Evolutionary conservation across 2,888 invertebrate genomes (phyloP), one percentile per base, ranked within the genome.

Genomic region (Odontocolon sp.): DNA sequence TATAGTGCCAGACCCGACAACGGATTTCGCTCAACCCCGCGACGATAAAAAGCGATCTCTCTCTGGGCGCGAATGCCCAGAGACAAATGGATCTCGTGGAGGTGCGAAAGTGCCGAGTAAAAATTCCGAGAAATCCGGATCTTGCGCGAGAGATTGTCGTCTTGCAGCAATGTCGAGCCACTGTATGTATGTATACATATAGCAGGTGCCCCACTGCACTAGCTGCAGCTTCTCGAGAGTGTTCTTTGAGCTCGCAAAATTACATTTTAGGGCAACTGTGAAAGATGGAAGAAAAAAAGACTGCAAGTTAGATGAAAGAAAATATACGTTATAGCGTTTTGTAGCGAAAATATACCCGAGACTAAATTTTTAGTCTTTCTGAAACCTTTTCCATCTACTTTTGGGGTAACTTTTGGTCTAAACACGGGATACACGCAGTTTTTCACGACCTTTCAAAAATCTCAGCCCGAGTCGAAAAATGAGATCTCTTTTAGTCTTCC

Each of bases 31-130:
- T 45, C 68, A 47, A 71, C 42, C 47, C 45, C 61, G 66, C 71
- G 57, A 61, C 67, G 76, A 71, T 67, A 71, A 76, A 76, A 67
- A 76, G 47, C 59, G 61, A 76, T 66, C 52, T 76, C 54, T 66
- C 70, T 45, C 66, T 31, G 56, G 47, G 54, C 52, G 61, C 31
- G 50, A 71, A 52, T 42, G 45, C 31, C 61, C 70, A 31, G 59
- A 71, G 71, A 76, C 76, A 76, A 76, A 76, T 76, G 76, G 61
- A 56, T 67, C 66, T 52, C 67, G 71, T 33, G 56, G 54, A 52
- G 66, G 56, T 23, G 40, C 36, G 23, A 71, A n/a, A 71, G 71
- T 67, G 56, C 61, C 52, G 47, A 67, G 70, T 76, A 76, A 76
- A 76, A 76, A 76, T 76, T 76, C 61, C 71, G 47, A 56, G 38